Evolutionary conservation across 2,113 vertebrate species (phyloP).

Genomic region (Mola mola): DNA sequence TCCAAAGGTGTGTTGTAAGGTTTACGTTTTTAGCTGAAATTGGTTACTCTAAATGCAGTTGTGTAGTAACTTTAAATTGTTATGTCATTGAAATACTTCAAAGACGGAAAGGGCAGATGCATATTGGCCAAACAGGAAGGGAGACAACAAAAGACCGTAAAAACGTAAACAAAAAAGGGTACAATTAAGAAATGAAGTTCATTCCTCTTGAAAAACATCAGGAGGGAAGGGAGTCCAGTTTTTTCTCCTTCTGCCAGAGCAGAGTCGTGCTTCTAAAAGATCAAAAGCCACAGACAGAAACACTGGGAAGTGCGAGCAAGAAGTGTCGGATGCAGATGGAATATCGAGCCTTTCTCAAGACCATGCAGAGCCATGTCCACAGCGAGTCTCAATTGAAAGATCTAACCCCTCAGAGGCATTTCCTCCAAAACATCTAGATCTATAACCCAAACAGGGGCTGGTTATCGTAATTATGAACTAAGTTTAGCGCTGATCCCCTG

Average conservation of each 20-base stretch:
- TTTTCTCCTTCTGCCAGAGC: not conserved
- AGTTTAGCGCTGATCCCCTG: slow-evolving; percentile 13
- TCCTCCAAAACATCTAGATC: slow-evolving; percentile 24
- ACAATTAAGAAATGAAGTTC: not conserved
- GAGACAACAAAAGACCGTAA: not conserved
- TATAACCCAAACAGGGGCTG: slow-evolving; percentile 31
- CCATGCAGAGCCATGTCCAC: slow-evolving; percentile 36
- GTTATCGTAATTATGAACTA: slow-evolving; percentile 22
- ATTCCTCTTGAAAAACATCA: not conserved
- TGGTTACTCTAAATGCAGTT: not conserved
- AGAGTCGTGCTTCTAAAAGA: not conserved
- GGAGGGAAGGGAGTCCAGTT: not conserved
- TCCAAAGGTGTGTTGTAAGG: slow-evolving; percentile 5
- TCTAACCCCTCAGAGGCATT: slow-evolving; percentile 10
- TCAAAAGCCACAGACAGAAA: slow-evolving; percentile 21
- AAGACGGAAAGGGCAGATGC: not conserved
- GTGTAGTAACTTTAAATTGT: not conserved
- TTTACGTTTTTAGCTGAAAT: not conserved
- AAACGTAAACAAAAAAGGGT: not conserved
- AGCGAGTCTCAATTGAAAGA: slow-evolving; percentile 6
- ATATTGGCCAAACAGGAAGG: not conserved
- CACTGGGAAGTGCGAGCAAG: not conserved
- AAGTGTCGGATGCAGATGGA: not conserved
- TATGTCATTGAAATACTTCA: not conserved
- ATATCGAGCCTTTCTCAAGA: not conserved